A percentile compares a stretch with the other conserved stretches of the same genome.
These are phyloP conservation scores for Sitta carolinensis DNA, from an alignment of 2,797 vertebrate species.

Conservation along the genomic window DNA sequence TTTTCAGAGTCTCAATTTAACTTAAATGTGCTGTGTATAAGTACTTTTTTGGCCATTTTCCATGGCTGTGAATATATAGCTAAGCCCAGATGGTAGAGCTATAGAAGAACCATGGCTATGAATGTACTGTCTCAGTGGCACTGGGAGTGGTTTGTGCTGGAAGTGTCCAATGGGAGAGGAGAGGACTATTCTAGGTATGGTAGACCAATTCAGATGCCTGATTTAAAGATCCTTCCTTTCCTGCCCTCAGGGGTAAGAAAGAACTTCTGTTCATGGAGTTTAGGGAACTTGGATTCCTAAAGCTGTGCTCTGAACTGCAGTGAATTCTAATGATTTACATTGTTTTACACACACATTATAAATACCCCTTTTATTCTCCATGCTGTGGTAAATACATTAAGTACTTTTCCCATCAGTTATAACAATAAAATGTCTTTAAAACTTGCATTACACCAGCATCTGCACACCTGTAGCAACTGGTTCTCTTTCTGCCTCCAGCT, in stretches of 20 bases:
- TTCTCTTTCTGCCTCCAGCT: constrained; percentile 74
- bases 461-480: neutral
- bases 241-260: neutral
- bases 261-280: neutral
- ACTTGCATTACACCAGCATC: neutral
- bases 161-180: neutral
- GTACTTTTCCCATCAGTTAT: neutral
- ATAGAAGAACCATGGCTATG: neutral
- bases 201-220: neutral
- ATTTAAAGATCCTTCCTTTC: neutral
- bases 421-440: neutral
- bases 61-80: neutral
- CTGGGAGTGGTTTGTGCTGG: neutral
- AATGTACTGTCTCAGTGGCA: neutral
- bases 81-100: neutral
- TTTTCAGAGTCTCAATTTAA: neutral
- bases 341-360: neutral
- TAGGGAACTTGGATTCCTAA: neutral
- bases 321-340: neutral
- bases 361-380: neutral
- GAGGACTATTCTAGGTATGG: neutral
- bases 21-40: neutral
- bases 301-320: neutral
- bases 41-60: neutral
- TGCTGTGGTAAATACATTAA: neutral